Conservation (phyloP, 30 jellyfish, hydroid and myxozoan genomes). For the Hydractinia echinata region DNA sequence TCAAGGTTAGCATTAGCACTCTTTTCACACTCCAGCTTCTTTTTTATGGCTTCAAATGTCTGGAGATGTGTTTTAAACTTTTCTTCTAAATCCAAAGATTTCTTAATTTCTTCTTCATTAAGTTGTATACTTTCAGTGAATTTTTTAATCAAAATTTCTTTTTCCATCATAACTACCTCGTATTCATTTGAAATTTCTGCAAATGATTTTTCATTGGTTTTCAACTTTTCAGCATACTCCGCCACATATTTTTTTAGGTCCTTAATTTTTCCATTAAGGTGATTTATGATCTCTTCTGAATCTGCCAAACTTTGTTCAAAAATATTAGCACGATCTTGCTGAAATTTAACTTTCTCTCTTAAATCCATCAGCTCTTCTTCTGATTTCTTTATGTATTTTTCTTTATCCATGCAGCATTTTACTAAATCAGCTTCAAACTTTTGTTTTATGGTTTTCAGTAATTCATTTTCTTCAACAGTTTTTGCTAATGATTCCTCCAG, state of each 20-base stretch:
- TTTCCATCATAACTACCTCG: not conserved
- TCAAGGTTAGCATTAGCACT: not conserved
- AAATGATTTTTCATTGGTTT: not conserved
- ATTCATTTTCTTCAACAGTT: conserved; percentile 58
- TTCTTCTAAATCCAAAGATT: not conserved
- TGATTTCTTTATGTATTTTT: not conserved
- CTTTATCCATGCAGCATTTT: conserved; percentile 1
- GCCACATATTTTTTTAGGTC: not conserved
- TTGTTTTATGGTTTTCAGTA: conserved; percentile 31
- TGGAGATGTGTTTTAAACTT: not conserved
- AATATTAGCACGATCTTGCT: not conserved
- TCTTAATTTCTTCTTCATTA: conserved; percentile 1
- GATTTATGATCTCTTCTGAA: not conserved
- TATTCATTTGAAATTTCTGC: not conserved
- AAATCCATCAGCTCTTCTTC: conserved; percentile 4
- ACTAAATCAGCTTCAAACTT: not conserved
- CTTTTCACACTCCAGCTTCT: not conserved
- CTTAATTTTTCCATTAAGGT: not conserved
- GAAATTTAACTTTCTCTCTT: conserved; percentile 11
- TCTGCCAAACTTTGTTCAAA: not conserved
- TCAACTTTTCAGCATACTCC: not conserved
- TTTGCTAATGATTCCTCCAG: conserved; percentile 60
- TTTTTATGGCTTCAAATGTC: not conserved
- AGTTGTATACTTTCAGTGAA: not conserved
- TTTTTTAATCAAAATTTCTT: not conserved